These are phyloP conservation scores for Drosophila bocki DNA, from an alignment of 1,140 invertebrate species.

Conservation along the genomic window DNA sequence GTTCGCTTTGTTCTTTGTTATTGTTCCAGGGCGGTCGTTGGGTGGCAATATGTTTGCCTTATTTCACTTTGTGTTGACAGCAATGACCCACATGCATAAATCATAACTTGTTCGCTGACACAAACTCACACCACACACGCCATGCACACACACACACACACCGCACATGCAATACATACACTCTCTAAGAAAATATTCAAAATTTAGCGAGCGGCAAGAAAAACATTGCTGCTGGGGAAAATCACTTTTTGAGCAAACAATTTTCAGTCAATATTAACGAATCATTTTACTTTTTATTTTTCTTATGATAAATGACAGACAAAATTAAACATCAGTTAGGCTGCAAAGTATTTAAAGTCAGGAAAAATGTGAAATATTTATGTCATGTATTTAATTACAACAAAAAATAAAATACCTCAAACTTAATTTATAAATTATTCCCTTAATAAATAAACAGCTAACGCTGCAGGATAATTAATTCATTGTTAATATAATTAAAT, in stretches of 20 bases:
- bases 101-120: constrained; percentile 71
- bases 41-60: constrained; percentile 74
- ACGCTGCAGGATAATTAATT: neutral
- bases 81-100: constrained; percentile 81
- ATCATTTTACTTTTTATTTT: neutral
- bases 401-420: neutral
- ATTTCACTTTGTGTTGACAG: constrained; percentile 82
- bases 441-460: neutral
- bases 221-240: constrained; percentile 15
- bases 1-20: constrained; percentile 40
- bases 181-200: constrained; percentile 17
- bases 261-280: constrained; percentile 7
- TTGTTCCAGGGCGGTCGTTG: constrained; percentile 45
- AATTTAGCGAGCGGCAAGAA: constrained; percentile 12
- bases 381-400: neutral
- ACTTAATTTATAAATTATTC: neutral
- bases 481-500: constrained; percentile 2
- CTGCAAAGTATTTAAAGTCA: neutral
- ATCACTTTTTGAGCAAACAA: constrained; percentile 1
- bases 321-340: no score
- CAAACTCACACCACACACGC: constrained; percentile 36
- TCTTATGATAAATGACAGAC: neutral
- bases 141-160: neutral
- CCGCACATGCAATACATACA: neutral
- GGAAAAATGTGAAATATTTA: neutral